Evolutionary conservation across 2,888 invertebrate genomes (phyloP).

Genomic region (Polymixis flavicincta): DNA sequence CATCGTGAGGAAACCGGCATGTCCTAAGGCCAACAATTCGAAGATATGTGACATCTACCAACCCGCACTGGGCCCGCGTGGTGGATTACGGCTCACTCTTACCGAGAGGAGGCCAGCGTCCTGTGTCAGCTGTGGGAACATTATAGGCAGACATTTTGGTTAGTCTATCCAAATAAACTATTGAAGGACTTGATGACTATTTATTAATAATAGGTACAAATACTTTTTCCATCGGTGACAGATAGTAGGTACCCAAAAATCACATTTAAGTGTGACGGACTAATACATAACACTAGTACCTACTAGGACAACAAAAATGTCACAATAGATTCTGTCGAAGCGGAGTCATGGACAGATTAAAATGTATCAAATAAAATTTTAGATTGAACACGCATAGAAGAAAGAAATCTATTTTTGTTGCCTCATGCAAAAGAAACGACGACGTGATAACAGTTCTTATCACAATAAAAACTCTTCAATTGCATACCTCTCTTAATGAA

Average conservation of each 20-base stretch:
- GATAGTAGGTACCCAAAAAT: too few species aligned
- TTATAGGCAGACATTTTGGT: too few species aligned
- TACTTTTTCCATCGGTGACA: not conserved
- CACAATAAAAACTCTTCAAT: not conserved
- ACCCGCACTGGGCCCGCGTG: too few species aligned
- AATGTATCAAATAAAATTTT: not conserved
- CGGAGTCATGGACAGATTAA: not conserved
- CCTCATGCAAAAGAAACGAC: conserved; percentile 1
- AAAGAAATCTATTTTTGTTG: not conserved
- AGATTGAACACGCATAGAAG: not conserved
- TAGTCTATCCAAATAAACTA: too few species aligned
- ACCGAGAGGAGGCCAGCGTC: too few species aligned
- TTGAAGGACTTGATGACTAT: not conserved
- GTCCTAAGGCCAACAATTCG: too few species aligned
- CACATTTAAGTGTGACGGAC: not conserved
- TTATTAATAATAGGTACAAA: not conserved
- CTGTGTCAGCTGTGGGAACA: too few species aligned
- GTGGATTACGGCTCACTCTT: too few species aligned
- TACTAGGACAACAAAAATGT: not conserved
- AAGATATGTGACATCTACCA: too few species aligned
- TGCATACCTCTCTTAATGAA: not conserved
- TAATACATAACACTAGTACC: not conserved
- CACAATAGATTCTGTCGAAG: not conserved
- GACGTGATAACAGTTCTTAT: not conserved
- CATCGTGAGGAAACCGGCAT: too few species aligned